Evolutionary conservation across 2,797 vertebrate genomes (phyloP), one percentile per base, ranked within the genome.

Genomic region (Lepidocolaptes lacrymiger): DNA sequence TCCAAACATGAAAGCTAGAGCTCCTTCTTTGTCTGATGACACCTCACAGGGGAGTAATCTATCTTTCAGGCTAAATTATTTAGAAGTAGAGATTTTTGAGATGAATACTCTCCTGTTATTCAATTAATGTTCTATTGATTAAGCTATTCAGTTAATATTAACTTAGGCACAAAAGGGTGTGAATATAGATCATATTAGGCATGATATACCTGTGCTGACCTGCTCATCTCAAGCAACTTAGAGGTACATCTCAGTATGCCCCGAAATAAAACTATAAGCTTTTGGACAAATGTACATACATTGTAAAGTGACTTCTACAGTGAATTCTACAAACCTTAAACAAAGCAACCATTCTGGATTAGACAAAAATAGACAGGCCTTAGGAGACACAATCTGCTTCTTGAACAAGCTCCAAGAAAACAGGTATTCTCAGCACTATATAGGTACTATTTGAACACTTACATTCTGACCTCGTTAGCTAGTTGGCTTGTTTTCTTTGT

Each of bases 51-150:
- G 63, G 10, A 61, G 14, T 36, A 92, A 89, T 59, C 48, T 54
- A 54, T n/a, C 11, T 67, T 91, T 77, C 34, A n/a, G 49, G 13
- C 27, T 93, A 83, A 91, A 88, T 58, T 83, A 83, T 85, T 63
- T 61, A 85, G 21, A 92, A 92, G 49, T 37, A 67, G n/a, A 89
- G 43, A 77, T 18, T 49, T 83, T 64, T 61, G 61, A 88, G 34
- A 77, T 72, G 8, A 93, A 85, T 77, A 39, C 6, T 51, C 7
- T 46, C n/a, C 39, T 58, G 34, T 77, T 89, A 64, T 51, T 88
- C 68, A 91, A 72, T 80, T 89, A 83, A 85, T 64, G 23, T 71
- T 93, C 49, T 85, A 80, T 39, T 88, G 68, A 89, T 93, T 75
- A 89, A 88, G 24, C 11, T 74, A 49, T 77, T 77, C 64, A 51